A percentile compares a stretch with the other conserved stretches of the same genome.
Evolutionary conservation across 2,113 vertebrate species (phyloP).

Genomic region (Tylochromis polylepis): DNA sequence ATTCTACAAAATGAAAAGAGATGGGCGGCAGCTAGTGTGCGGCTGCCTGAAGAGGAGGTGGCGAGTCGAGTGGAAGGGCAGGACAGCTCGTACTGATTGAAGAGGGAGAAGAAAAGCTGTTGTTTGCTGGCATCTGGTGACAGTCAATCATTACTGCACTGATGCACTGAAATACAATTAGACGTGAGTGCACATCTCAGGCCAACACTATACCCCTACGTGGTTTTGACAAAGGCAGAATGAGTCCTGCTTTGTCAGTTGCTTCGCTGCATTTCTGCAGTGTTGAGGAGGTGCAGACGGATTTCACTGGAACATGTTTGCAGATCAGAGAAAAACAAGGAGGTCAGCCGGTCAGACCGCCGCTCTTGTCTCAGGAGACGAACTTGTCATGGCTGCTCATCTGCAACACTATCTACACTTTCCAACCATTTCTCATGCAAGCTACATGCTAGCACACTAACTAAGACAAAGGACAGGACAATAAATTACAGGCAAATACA

Average conservation of each 20-base stretch:
- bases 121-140: conserved; percentile 49
- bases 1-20: conserved; percentile 33
- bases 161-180: background rate
- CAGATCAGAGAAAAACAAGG: conserved; percentile 53
- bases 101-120: conserved; percentile 12
- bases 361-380: conserved; percentile 5
- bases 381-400: conserved; percentile 16
- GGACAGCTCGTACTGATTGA: conserved; percentile 2
- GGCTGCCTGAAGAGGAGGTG: conserved; percentile 22
- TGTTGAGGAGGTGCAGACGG: background rate
- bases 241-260: background rate
- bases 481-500: conserved; percentile 67
- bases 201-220: background rate
- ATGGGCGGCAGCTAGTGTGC: conserved; percentile 41
- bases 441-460: conserved; percentile 71
- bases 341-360: background rate
- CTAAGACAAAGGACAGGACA: conserved; percentile 65
- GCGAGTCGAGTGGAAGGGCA: background rate
- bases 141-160: conserved; percentile 26
- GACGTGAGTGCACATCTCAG: background rate
- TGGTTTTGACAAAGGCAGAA: background rate
- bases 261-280: background rate
- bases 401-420: conserved; percentile 57
- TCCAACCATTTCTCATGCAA: conserved; percentile 68
- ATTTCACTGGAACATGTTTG: conserved; percentile 41